These are phyloP conservation scores for Eretmochelys imbricata DNA, from an alignment of 2,113 vertebrate species.

Conservation along the genomic window DNA sequence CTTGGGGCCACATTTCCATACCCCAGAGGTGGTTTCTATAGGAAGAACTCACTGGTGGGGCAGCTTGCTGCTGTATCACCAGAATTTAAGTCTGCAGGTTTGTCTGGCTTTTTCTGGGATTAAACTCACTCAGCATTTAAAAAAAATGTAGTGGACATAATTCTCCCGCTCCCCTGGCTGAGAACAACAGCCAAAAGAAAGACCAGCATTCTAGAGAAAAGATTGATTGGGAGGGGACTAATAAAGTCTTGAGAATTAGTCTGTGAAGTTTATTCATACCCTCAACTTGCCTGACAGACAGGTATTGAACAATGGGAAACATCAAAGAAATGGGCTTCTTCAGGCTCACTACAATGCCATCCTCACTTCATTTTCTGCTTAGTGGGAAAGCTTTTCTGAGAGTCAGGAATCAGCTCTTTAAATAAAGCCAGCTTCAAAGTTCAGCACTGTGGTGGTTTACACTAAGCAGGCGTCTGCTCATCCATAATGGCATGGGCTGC, in stretches of 20 bases:
- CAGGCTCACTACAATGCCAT: conserved; percentile 21
- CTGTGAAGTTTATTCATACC: background rate
- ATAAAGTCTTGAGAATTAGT: conserved; percentile 24
- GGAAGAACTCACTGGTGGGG: conserved; percentile 2
- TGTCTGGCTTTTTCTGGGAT: conserved; percentile 1
- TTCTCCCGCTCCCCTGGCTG: background rate
- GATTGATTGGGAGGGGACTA: background rate
- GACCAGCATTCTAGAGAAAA: background rate
- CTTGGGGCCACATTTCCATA: background rate
- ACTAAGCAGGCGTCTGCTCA: conserved; percentile 58
- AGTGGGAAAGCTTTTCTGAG: conserved; percentile 53
- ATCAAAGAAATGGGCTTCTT: background rate
- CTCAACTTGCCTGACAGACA: conserved; percentile 18
- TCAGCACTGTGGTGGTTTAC: conserved; percentile 55
- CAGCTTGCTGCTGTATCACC: background rate
- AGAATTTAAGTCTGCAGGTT: conserved; percentile 26
- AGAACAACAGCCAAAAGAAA: conserved; percentile 1
- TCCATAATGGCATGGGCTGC: conserved; percentile 50
- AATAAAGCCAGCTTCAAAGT: conserved; percentile 43
- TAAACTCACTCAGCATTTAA: conserved; percentile 40
- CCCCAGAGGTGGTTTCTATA: background rate
- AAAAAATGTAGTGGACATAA: conserved; percentile 21
- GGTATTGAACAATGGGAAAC: conserved; percentile 6
- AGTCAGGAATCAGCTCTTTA: conserved; percentile 41
- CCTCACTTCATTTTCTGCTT: conserved; percentile 67